phyloP scores from a whole-genome alignment of 2,888 invertebrate species.

The Ectemnius cavifrons region DNA sequence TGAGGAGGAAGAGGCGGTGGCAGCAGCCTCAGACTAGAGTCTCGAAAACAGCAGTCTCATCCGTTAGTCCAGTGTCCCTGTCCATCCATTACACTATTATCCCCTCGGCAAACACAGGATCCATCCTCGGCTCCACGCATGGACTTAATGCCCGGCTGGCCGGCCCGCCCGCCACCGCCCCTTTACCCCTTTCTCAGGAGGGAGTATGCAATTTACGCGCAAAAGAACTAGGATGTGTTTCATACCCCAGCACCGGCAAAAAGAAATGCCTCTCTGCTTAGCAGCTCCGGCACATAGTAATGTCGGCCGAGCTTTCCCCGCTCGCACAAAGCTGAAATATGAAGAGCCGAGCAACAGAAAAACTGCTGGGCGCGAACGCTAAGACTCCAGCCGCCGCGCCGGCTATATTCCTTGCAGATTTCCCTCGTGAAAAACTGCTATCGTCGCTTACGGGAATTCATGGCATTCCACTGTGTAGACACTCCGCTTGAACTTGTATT shows the following conservation, averaged over 20 bases:
- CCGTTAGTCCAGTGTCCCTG: constrained; percentile 69
- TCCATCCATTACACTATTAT: constrained; percentile 75
- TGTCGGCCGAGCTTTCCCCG: constrained; percentile 32
- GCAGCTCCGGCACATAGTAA: constrained; percentile 54
- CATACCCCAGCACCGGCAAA: constrained; percentile 39
- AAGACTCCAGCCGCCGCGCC: background rate
- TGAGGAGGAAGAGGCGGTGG: background rate
- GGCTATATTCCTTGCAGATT: background rate
- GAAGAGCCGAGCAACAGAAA: constrained; percentile 31
- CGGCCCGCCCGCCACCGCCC: background rate
- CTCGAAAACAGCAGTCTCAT: constrained; percentile 68
- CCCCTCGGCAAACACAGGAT: constrained; percentile 71
- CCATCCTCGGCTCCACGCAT: constrained; percentile 60
- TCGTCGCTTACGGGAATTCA: background rate
- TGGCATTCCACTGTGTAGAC: background rate
- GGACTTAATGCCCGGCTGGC: constrained; percentile 57
- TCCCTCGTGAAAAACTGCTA: constrained; percentile 8
- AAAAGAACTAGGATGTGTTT: constrained; percentile 58
- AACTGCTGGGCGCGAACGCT: constrained; percentile 37
- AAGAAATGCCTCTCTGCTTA: constrained; percentile 45
- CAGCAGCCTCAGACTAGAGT: constrained; percentile 48
- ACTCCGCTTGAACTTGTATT: constrained; percentile 40
- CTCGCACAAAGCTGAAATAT: constrained; percentile 35
- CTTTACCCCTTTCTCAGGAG: constrained; percentile 46
- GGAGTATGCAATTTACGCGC: constrained; percentile 59